Conservation (phyloP, 2,888 invertebrate species). For the Sphaeridia pumilis region DNA sequence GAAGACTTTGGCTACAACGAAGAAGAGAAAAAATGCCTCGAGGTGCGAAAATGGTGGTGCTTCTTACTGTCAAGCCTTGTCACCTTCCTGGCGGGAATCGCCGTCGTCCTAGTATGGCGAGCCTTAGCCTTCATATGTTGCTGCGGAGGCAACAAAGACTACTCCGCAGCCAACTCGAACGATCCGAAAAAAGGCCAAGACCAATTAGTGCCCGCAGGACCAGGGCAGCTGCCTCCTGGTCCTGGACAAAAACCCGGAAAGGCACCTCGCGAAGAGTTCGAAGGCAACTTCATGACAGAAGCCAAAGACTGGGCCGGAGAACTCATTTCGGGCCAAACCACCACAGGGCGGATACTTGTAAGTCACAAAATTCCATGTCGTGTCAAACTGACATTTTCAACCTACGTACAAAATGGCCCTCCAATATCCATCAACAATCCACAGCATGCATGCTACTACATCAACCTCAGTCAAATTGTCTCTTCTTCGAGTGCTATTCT, state of each 20-base stretch:
- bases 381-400: no score
- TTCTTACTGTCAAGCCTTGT: slow-evolving; percentile 93
- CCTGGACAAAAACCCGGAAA: slow-evolving; percentile 30
- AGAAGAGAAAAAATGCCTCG: slow-evolving; percentile 65
- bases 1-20: slow-evolving; percentile 36
- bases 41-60: slow-evolving; percentile 94
- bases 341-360: slow-evolving; percentile 96
- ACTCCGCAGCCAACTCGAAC: slow-evolving; percentile 59
- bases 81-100: slow-evolving; percentile 86
- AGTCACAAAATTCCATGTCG: no score
- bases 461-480: no score
- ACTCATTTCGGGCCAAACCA: slow-evolving; percentile 99
- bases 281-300: slow-evolving; percentile 99
- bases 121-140: slow-evolving; percentile 87
- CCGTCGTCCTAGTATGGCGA: slow-evolving; percentile 89
- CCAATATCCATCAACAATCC: no score
- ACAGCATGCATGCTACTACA: no score
- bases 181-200: slow-evolving; percentile 64
- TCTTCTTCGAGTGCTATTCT: no score
- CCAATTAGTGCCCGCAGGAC: slow-evolving; percentile 61
- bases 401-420: no score
- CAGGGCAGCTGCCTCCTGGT: neutral
- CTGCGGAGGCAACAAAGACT: slow-evolving; percentile 62
- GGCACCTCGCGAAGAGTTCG: slow-evolving; percentile 77
- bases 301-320: slow-evolving; percentile 99